Percentiles rank a stretch among this genome's conserved stretches.
These are phyloP conservation scores for Eugnorisma glareosa DNA, from an alignment of 2,888 invertebrate genomes.

Conservation along the genomic window DNA sequence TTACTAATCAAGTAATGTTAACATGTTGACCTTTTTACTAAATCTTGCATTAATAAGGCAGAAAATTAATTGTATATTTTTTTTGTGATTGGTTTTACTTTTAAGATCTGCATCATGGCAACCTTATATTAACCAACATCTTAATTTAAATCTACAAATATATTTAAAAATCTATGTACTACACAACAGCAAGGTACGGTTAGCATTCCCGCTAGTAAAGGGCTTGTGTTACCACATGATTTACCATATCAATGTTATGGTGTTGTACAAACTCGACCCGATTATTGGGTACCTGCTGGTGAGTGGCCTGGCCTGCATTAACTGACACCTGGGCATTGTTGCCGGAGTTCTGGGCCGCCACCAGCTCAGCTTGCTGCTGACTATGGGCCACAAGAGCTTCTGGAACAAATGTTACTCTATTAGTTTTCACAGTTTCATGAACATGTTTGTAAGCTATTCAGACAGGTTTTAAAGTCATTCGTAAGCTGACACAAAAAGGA, in stretches of 20 bases:
- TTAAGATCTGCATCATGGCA: slow-evolving; percentile 10
- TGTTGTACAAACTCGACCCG: slow-evolving; percentile 90
- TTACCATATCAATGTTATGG: slow-evolving; percentile 91
- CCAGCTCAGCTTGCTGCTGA: slow-evolving; percentile 87
- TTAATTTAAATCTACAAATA: slow-evolving; percentile 43
- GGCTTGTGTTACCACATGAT: slow-evolving; percentile 85
- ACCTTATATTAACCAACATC: slow-evolving; percentile 25
- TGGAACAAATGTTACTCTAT: slow-evolving; percentile 68
- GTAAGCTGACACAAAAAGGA: not conserved
- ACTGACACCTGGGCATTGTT: slow-evolving; percentile 82
- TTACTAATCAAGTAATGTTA: slow-evolving; percentile 21
- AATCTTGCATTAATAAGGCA: slow-evolving; percentile 41
- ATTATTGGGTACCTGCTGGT: slow-evolving; percentile 90
- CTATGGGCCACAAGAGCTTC: slow-evolving; percentile 87
- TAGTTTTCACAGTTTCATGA: slow-evolving; percentile 16
- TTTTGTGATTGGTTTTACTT: not conserved
- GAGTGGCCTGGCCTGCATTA: slow-evolving; percentile 80
- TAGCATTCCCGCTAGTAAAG: slow-evolving; percentile 85
- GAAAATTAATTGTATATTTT: not conserved
- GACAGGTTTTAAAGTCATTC: not conserved
- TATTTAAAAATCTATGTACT: slow-evolving; percentile 66
- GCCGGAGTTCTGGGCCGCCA: slow-evolving; percentile 77
- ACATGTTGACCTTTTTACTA: slow-evolving; percentile 38
- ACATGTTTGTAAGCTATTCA: not conserved
- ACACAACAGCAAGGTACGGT: slow-evolving; percentile 77